Base-by-base conservation (phyloP, 2,797 vertebrate species). In the Sebastes jordani region DNA sequence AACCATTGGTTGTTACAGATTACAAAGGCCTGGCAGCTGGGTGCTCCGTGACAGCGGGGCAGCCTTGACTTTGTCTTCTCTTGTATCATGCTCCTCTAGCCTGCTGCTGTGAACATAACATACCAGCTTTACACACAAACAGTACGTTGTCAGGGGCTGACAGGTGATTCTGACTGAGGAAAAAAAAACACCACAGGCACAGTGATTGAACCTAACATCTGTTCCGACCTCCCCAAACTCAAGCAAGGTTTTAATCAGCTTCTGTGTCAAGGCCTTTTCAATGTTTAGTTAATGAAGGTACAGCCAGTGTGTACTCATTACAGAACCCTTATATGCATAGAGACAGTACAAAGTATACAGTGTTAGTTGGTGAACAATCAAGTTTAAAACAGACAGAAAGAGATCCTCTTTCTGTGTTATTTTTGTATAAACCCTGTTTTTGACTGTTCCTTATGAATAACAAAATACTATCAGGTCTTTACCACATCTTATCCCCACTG, bases 131-230 rank as follows among this genome's bases (percentile, higher is more conserved):
- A 74, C 74, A 69, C 76, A 92, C 88, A 95, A 91, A 77, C 78
- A 58, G 55, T 64, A 25, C 42, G 81, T 92, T 93, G 92, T 94
- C 86, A 84, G 74, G 77, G 84, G 58, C 70, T 81, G 72, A 93
- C 94, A 95, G 94, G 94, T 95, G 94, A 95, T 87, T 83, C 74
- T 86, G 71, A 76, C 71, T 61, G 38, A 81, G 66, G 34, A 42
- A 9, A 30, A 36, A 54, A 76, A 65, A 69, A 42, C 55, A 72
- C 46, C 23, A 59, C 68, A 73, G 78, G 14, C 80, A 18, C 85
- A 60, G 72, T 90, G 90, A 93, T 77, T 83, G 89, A 92, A 71
- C 79, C 66, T 8, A 88, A 92, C 93, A 95, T 94, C 91, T 95
- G 95, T 88, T 91, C 77, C 25, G 54, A 78, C 52, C 78, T 63